phyloP scores from a whole-genome alignment of 2,888 invertebrate species.

The Lochmaea capreae region DNA sequence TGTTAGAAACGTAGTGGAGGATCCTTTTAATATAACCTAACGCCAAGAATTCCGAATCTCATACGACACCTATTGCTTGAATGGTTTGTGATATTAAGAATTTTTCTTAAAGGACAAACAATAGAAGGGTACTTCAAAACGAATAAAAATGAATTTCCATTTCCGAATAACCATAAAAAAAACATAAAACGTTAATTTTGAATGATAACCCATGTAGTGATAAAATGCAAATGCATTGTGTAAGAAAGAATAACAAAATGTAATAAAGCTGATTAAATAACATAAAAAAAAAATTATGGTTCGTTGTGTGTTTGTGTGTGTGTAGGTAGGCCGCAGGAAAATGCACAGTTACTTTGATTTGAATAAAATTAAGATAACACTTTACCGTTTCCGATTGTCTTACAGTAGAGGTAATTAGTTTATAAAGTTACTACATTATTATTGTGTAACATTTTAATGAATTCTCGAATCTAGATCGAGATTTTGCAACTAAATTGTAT shows the following conservation, averaged over 20 bases:
- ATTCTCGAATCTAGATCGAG: conserved; percentile 15
- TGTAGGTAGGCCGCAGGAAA: conserved; percentile 21
- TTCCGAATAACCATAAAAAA: not conserved
- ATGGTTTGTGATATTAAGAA: too few species aligned
- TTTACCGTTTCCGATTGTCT: conserved; percentile 41
- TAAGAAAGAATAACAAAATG: conserved; percentile 2
- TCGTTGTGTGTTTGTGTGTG: not conserved
- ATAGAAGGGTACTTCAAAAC: not conserved
- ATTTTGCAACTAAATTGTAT: not conserved
- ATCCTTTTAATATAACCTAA: too few species aligned
- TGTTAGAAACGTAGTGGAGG: too few species aligned
- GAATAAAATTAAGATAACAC: conserved; percentile 36
- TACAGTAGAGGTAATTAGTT: conserved; percentile 28
- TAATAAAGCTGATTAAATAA: conserved; percentile 14
- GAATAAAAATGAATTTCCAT: not conserved
- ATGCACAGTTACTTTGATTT: conserved; percentile 29
- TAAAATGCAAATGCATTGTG: not conserved
- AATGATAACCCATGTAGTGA: not conserved
- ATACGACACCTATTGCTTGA: too few species aligned
- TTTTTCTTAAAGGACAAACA: not conserved
- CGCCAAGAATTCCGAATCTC: too few species aligned
- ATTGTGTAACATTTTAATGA: conserved; percentile 30
- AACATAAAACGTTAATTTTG: not conserved
- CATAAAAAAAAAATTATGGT: conserved; percentile 24
- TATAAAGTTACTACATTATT: conserved; percentile 26